Conservation (phyloP, 2,113 vertebrate genomes). For the Engystomops pustulosus region DNA sequence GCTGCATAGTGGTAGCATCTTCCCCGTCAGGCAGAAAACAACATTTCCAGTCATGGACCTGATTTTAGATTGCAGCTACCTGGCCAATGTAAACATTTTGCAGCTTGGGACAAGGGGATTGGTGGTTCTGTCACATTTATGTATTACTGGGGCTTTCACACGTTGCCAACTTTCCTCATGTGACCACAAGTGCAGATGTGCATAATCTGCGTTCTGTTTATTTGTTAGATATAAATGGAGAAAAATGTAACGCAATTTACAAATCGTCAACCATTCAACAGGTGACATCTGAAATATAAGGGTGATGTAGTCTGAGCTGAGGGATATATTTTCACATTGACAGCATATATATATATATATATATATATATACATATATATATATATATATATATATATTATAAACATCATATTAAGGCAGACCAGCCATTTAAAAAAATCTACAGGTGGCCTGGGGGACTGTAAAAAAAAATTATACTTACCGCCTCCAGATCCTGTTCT, state of each 20-base stretch:
- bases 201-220: neutral
- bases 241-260: conserved; percentile 14
- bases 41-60: neutral
- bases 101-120: neutral
- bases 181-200: conserved; percentile 16
- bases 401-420: no score
- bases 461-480: no score
- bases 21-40: conserved; percentile 21
- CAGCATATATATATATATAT: neutral
- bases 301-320: neutral
- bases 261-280: conserved; percentile 1
- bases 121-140: neutral
- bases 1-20: neutral
- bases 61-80: conserved; percentile 1
- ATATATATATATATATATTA: conserved; percentile 7
- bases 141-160: conserved; percentile 6
- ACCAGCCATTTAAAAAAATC: no score
- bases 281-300: neutral
- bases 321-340: neutral
- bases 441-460: no score
- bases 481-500: no score
- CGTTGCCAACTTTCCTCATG: conserved; percentile 5
- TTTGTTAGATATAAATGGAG: conserved; percentile 18
- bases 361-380: neutral
- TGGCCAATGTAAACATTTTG: conserved; percentile 12